phyloP scores from a whole-genome alignment of 2,113 vertebrate species.

The Lasiurus cinereus region DNA sequence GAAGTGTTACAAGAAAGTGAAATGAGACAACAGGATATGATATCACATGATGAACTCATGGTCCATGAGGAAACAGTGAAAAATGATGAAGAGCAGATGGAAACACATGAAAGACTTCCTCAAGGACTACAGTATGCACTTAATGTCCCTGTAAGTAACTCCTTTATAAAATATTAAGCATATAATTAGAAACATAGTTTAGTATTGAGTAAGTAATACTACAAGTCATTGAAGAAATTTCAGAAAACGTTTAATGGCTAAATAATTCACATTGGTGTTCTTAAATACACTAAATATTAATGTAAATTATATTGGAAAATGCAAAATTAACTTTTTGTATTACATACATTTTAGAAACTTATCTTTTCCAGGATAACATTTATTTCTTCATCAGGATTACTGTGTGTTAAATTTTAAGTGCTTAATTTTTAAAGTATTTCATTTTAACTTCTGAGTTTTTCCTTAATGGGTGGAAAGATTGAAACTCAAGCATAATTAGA shows the following conservation, averaged over 20 bases:
- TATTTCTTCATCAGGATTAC: constrained; percentile 47
- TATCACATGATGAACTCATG: constrained; percentile 98
- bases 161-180: constrained; percentile 65
- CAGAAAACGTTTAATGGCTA: constrained; percentile 8
- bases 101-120: constrained; percentile 93
- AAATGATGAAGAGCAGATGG: constrained; percentile 93
- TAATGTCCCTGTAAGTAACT: constrained; percentile 95
- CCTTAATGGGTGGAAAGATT: constrained; percentile 6
- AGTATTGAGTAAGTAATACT: constrained; percentile 8
- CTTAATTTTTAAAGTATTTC: constrained; percentile 57
- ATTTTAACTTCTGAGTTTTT: constrained; percentile 50
- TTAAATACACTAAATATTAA: constrained; percentile 2
- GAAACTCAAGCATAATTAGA: constrained; percentile 39
- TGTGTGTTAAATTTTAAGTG: constrained; percentile 40
- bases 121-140: constrained; percentile 96
- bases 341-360: constrained; percentile 28
- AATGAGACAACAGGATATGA: constrained; percentile 95
- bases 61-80: constrained; percentile 98
- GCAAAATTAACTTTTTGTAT: constrained; percentile 61
- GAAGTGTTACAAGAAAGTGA: constrained; percentile 93
- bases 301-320: constrained; percentile 44
- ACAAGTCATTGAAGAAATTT: constrained; percentile 19
- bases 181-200: constrained; percentile 46
- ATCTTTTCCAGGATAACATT: constrained; percentile 42
- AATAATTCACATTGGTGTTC: neutral